A percentile compares a stretch with the other conserved stretches of the same genome.
Conservation (phyloP, 2,888 invertebrate genomes). For the Apamea crenata region DNA sequence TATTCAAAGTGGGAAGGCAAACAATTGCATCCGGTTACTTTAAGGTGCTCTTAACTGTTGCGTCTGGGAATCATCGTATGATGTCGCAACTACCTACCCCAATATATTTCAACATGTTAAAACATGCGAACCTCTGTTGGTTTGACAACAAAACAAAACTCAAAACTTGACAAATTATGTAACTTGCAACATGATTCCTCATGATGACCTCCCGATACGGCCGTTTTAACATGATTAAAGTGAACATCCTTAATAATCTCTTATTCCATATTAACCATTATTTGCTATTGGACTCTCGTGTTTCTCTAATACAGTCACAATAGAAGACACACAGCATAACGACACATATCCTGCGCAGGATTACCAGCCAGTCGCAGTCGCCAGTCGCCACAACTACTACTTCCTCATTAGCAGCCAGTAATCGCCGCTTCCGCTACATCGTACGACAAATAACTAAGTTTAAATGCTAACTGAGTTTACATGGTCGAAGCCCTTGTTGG, state of each 20-base stretch:
- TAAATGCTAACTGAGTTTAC: conserved; percentile 45
- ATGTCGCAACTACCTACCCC: neutral
- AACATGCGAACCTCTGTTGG: neutral
- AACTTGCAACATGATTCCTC: neutral
- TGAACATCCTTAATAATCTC: neutral
- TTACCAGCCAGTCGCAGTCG: conserved; percentile 66
- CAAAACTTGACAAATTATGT: neutral
- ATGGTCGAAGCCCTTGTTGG: neutral
- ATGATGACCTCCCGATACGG: neutral
- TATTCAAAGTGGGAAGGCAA: conserved; percentile 30
- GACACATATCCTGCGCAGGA: conserved; percentile 67
- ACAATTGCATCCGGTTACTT: conserved; percentile 32
- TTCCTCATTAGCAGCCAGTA: conserved; percentile 87
- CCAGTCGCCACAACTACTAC: conserved; percentile 75
- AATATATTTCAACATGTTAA: neutral
- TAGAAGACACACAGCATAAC: conserved; percentile 47
- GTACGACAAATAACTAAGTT: conserved; percentile 50
- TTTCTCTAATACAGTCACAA: conserved; percentile 13
- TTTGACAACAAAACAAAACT: too few relatives aligned
- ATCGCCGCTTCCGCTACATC: conserved; percentile 81
- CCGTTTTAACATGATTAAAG: neutral
- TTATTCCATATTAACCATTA: neutral
- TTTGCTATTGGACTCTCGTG: neutral
- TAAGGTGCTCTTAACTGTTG: conserved; percentile 15
- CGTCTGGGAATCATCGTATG: neutral